Evolutionary conservation across 2,797 vertebrate genomes (phyloP).

Genomic region (Eidolon dupreanum): DNA sequence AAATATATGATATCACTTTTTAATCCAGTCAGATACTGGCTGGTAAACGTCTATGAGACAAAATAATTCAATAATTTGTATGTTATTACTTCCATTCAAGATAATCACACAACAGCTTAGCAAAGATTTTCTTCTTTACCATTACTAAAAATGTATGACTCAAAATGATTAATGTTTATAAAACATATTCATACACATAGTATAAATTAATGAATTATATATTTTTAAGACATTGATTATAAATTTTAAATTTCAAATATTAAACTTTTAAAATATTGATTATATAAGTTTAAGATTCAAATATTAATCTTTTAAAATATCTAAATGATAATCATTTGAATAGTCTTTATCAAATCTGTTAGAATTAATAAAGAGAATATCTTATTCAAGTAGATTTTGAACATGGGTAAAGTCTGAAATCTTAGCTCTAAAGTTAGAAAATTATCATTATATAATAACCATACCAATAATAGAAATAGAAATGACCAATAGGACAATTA

Average conservation of each 20-base stretch:
- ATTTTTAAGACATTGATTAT: background rate
- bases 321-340: background rate
- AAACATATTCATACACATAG: background rate
- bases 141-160: background rate
- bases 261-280: background rate
- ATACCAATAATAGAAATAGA: background rate
- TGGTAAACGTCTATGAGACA: background rate
- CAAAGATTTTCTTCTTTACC: background rate
- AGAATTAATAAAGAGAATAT: background rate
- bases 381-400: background rate
- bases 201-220: background rate
- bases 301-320: background rate
- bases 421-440: background rate
- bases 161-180: background rate
- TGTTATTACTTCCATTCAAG: background rate
- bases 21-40: background rate
- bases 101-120: background rate
- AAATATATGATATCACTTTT: background rate
- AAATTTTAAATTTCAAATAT: background rate
- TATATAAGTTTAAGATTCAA: background rate
- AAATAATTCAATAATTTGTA: background rate
- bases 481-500: background rate
- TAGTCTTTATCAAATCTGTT: background rate
- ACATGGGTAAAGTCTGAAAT: background rate
- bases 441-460: background rate